These are phyloP conservation scores for Raja brachyura DNA, from an alignment of 2,113 vertebrate genomes.

Conservation along the genomic window DNA sequence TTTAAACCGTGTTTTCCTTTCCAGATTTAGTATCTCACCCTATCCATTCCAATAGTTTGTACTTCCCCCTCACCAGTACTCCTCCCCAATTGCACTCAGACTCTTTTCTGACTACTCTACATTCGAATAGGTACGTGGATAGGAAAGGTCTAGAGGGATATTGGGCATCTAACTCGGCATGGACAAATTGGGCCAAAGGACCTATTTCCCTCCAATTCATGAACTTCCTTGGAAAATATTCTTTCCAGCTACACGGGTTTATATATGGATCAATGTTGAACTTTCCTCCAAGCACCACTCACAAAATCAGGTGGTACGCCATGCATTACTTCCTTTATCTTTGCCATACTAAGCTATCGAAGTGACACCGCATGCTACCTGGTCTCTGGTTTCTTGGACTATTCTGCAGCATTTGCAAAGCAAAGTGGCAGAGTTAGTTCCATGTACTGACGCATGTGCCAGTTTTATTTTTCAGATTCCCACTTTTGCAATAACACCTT, in stretches of 20 bases:
- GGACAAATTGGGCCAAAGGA: too few relatives aligned
- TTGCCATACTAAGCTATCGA: neutral
- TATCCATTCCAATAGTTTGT: neutral
- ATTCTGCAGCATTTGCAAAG: neutral
- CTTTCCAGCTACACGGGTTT: neutral
- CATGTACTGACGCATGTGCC: too few relatives aligned
- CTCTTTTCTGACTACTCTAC: too few relatives aligned
- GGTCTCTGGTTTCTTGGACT: neutral
- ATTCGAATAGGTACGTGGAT: too few relatives aligned
- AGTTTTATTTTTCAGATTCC: too few relatives aligned
- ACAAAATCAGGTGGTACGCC: neutral
- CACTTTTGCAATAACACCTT: too few relatives aligned
- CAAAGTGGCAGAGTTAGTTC: neutral
- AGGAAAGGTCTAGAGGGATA: too few relatives aligned
- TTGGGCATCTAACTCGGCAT: too few relatives aligned
- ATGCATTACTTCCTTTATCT: neutral
- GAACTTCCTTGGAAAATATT: neutral
- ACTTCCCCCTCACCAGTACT: neutral
- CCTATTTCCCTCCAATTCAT: neutral
- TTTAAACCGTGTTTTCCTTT: neutral
- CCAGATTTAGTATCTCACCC: neutral
- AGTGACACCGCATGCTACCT: neutral
- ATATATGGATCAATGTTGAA: neutral
- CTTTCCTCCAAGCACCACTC: neutral
- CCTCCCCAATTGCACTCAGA: neutral